Base-by-base conservation (phyloP, 2,888 invertebrate genomes). In the Epirrita christyi region DNA sequence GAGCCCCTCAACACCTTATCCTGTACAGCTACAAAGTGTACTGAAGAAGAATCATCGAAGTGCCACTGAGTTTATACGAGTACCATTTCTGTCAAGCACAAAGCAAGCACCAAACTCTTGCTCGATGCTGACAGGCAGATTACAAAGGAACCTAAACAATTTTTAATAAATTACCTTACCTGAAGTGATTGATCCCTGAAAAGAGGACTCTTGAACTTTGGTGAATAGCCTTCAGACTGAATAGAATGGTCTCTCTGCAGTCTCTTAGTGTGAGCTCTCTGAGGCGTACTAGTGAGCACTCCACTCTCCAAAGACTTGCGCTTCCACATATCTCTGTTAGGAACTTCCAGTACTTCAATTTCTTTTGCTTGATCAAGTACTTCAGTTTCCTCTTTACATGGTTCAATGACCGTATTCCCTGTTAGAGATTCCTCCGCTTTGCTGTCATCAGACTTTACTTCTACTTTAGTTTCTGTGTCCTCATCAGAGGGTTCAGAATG, bases 141-240 rank as follows among this genome's bases (percentile, higher is more conserved):
- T n/a, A n/a, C n/a, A 13, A 37, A 37, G 37, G 13, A 37, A 2
- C 0, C 6, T 1, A 38, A 14, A 11, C 2, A 2, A 38, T 14
- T 38, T 38, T 8, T 32, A 32, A 32, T 3, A 4, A 4, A 13
- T 7, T 14, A 14, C n/a, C 29, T 43, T 45, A 92, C 92, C 86
- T 92, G 92, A 43, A 93, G 81, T 8, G 93, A 93, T 61, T 87
- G 85, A 75, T 93, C 93, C 68, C 92, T 82, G 9, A 91, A 72
- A 57, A 93, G 78, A 11, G 91, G 89, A 71, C 91, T 91, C 75
- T 88, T 91, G 52, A 88, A 76, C 64, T 82, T 87, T 28, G 90
- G 86, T 61, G 83, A 72, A 66, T 83, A 87, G 47, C 91, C 88
- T 60, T 93, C 93, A 8, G 92, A 92, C 57, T 92, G 92, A 21